Base-by-base conservation (phyloP, 64 coral and sea anemone genomes). In the Cladopsammia gracilis region DNA sequence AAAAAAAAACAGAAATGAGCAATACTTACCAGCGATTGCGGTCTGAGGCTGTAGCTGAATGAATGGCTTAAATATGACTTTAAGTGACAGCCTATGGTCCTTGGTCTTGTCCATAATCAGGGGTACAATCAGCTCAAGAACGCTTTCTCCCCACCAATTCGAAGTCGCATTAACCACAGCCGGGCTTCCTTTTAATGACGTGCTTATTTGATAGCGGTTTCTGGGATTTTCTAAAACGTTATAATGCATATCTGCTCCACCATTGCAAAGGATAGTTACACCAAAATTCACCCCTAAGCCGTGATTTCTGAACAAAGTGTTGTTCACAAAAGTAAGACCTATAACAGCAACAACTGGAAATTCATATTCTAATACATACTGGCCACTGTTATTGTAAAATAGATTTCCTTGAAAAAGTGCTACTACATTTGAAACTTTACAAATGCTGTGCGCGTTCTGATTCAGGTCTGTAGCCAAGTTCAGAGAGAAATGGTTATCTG, bases 341-440 rank as follows among this genome's bases (percentile, higher is more conserved):
- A 25, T 15, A 10, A 11, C 34, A 5, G 6, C 42, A 15, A 58
- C 20, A 42, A 67, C 45, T 25, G 76, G 50, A 14, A 76, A 89
- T 1, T 76, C 25, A 64, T 93, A 96, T 13, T 93, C 71, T 25
- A 96, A 44, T 3, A 86, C 82, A 56, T 69, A 69, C 0, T 70
- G 79, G 0, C 95, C 95, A 61, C 78, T 70, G 62, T 96, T 96
- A 57, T 93, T 89, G 52, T 82, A 96, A 34, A 96, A 92, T 58
- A 96, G 76, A 72, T 96, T 96, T 20, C 78, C 66, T 46, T 60
- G 20, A 67, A 92, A 25, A 25, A 69, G 64, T 13, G 69, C 62
- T 15, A 54, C 9, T 10, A 96, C 58, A 60, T 92, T 86, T 2
- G 47, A 18, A n/a, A 73, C 54, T 65, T 92, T 96, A 18, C 91